Base-by-base conservation (phyloP, 2,113 vertebrate species). In the Myrmophylax atrothorax region DNA sequence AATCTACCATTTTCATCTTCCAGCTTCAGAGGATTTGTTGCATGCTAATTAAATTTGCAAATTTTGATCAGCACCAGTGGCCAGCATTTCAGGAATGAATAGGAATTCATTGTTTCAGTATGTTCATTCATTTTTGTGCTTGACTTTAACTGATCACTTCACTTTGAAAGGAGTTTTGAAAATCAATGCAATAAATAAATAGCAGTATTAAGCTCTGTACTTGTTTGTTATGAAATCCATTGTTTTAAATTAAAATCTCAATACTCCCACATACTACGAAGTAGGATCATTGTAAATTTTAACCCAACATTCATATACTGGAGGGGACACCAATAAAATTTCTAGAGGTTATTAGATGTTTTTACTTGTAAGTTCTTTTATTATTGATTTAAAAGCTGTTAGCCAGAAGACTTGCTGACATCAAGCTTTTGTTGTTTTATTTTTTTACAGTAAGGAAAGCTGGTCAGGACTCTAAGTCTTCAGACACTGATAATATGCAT, bases 161-260 rank as follows among this genome's bases (percentile, higher is more conserved):
- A n/a, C 64, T 93, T 81, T 72, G 63, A 85, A 96, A 80, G 64
- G 47, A 81, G 29, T 35, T 70, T 80, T 84, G 73, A 89, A 92
- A 93, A 94, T 63, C 90, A 89, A 85, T 91, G 62, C 42, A 76
- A 69, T 90, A 73, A 91, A 75, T 87, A 89, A 91, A 93, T 62
- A 76, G 7, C 62, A 37, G 58, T 83, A 64, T 82, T 73, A 85
- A 66, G 66, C 18, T 79, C 37, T 67, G 6, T 49, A 72, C 11
- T 58, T 75, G 14, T 78, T 94, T 84, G 35, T 82, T 94, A 62
- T 35, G 62, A 91, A 93, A 91, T 73, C 70, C 53, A 50, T 91
- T 63, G 75, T 83, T 94, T 93, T 91, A 80, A 88, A 91, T 80
- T 52, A 91, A 74, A 95, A 90, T 91, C 87, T 91, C 81, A 80